Conservation (phyloP, 1,140 invertebrate species). For the Achatina immaculata region DNA sequence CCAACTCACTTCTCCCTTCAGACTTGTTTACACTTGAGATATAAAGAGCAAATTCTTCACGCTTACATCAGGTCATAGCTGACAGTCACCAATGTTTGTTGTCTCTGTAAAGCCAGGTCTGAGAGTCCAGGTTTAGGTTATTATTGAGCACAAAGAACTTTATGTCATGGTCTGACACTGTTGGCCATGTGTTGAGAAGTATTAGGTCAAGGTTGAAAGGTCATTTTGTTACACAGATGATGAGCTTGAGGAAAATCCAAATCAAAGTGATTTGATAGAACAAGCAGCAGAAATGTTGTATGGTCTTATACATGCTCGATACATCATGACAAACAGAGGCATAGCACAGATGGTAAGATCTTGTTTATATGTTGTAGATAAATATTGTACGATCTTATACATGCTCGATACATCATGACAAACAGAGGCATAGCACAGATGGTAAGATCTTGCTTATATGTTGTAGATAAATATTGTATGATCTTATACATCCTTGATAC, state of each 20-base stretch:
- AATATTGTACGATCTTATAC: slow-evolving; percentile 99
- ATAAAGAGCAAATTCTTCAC: too few species aligned
- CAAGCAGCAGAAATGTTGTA: slow-evolving; percentile 99
- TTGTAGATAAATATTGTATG: too few species aligned
- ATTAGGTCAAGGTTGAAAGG: background rate
- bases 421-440: slow-evolving; percentile 99
- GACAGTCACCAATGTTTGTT: slow-evolving; percentile 9
- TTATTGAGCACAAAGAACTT: too few species aligned
- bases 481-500: too few species aligned
- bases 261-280: slow-evolving; percentile 98
- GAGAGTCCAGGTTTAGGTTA: too few species aligned
- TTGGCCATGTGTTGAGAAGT: too few species aligned
- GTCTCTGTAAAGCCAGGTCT: too few species aligned
- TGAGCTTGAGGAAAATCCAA: slow-evolving; percentile 89
- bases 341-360: slow-evolving; percentile 91
- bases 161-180: too few species aligned
- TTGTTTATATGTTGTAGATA: slow-evolving; percentile 73
- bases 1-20: too few species aligned
- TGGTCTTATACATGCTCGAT: slow-evolving; percentile 98
- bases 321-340: slow-evolving; percentile 98
- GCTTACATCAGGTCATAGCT: too few species aligned
- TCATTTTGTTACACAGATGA: slow-evolving; percentile 73
- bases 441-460: slow-evolving; percentile 70
- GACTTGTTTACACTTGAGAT: too few species aligned
- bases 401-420: slow-evolving; percentile 98